These are phyloP conservation scores for Ormyrus labotus DNA, from an alignment of 2,888 invertebrate genomes.

Conservation along the genomic window DNA sequence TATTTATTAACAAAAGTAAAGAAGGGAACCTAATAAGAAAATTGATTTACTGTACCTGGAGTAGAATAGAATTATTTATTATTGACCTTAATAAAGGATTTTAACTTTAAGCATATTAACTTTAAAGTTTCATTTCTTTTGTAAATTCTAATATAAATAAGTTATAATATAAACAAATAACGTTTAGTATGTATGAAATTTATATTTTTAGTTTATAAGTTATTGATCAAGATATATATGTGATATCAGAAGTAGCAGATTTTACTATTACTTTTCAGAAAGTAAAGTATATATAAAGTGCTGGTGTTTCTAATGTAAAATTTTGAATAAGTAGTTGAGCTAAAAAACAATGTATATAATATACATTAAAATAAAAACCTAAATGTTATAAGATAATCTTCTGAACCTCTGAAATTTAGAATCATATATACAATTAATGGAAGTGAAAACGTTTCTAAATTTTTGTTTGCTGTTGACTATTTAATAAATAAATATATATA, in stretches of 20 bases:
- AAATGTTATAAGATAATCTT: background rate
- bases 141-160: background rate
- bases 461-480: background rate
- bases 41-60: too few species aligned
- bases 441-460: background rate
- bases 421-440: background rate
- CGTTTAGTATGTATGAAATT: background rate
- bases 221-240: constrained; percentile 13
- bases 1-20: too few species aligned
- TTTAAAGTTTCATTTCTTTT: background rate
- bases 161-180: background rate
- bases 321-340: background rate
- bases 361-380: background rate
- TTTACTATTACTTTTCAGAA: constrained; percentile 36
- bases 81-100: background rate
- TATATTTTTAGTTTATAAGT: background rate
- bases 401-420: background rate
- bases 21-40: too few species aligned
- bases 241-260: constrained; percentile 12
- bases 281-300: background rate
- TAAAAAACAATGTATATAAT: constrained; percentile 2
- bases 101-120: background rate
- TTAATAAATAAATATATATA: background rate
- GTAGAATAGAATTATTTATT: background rate
- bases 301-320: background rate